Evolutionary conservation across 1,140 invertebrate genomes (phyloP), one percentile per base, ranked within the genome.

Genomic region (Drosophila dunni): DNA sequence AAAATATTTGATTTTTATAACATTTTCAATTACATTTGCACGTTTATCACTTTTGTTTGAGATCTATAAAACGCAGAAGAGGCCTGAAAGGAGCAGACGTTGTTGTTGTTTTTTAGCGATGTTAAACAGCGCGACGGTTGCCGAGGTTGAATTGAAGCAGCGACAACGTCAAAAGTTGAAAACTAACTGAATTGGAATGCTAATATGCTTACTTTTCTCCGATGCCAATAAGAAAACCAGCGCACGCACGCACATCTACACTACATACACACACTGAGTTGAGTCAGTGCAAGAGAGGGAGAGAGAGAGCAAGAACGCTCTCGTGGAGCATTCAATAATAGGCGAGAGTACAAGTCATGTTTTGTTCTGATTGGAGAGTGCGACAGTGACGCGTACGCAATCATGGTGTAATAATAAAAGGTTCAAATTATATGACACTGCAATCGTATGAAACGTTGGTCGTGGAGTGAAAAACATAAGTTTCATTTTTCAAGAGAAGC

Each of bases 171-270:
- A 77, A 76, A 74, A 60, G 83, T 83, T 88, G 73, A 78, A 86
- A 86, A 88, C 83, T 86, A 86, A 86, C 83, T 86, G 83, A 86
- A 86, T 63, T 88, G 84, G 82, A 88, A 85, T 85, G 84, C 82
- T 78, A 82, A 82, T 88, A 67, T 79, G 83, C 83, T 88, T 65
- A 84, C 81, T 81, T 78, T 81, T 85, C 81, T 78, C 78, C 44
- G 45, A 79, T 77, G 78, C 83, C 83, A 86, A 86, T 86, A 86
- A 79, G 83, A 86, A 88, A 86, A 83, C 69, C 79, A 88, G 76
- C 83, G 83, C 83, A 86, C 83, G 79, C 79, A 83, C 46, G 71
- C 76, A 74, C 46, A 61, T 34, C 29, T 3, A 34, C 48, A 58
- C 40, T 24, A 45, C 40, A 45, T 13, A 38, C 15, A 62, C 34